These are phyloP conservation scores for Tigriopus japonicus DNA, from an alignment of 1,140 invertebrate genomes.

Conservation along the genomic window DNA sequence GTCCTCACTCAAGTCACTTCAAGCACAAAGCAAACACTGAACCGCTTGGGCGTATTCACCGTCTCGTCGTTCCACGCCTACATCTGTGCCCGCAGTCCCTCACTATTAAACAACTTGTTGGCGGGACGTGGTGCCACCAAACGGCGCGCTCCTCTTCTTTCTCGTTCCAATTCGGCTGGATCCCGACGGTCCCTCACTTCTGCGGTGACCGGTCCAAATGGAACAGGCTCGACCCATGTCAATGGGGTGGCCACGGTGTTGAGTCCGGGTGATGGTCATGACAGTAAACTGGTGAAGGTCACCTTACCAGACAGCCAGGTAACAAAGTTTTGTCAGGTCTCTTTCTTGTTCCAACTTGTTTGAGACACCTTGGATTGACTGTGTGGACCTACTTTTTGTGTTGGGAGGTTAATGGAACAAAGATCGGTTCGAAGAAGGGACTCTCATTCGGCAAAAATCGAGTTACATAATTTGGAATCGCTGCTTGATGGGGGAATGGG, in stretches of 20 bases:
- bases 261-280: slow-evolving; percentile 44
- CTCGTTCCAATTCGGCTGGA: slow-evolving; percentile 58
- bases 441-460: too few relatives aligned
- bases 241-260: too few relatives aligned
- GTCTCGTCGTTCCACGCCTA: slow-evolving; percentile 95
- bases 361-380: too few relatives aligned
- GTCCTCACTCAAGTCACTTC: slow-evolving; percentile 83
- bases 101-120: slow-evolving; percentile 71
- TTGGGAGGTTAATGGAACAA: too few relatives aligned
- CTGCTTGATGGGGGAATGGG: too few relatives aligned
- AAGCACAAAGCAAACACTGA: slow-evolving; percentile 78
- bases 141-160: slow-evolving; percentile 42
- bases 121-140: slow-evolving; percentile 75
- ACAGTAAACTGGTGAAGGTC: slow-evolving; percentile 54
- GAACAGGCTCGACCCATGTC: slow-evolving; percentile 23
- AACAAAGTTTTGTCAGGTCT: slow-evolving; percentile 17
- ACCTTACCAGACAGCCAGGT: slow-evolving; percentile 68
- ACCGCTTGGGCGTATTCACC: slow-evolving; percentile 87
- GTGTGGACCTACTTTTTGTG: too few relatives aligned
- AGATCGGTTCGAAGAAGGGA: too few relatives aligned
- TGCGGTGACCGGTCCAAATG: slow-evolving; percentile 45
- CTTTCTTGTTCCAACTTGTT: neutral
- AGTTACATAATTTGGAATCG: too few relatives aligned
- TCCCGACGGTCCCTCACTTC: slow-evolving; percentile 35
- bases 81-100: slow-evolving; percentile 82